Percentiles rank a stretch among this genome's conserved stretches.
phyloP scores from a whole-genome alignment of 92 coral and sea anemone species.

The Siderastrea radians region DNA sequence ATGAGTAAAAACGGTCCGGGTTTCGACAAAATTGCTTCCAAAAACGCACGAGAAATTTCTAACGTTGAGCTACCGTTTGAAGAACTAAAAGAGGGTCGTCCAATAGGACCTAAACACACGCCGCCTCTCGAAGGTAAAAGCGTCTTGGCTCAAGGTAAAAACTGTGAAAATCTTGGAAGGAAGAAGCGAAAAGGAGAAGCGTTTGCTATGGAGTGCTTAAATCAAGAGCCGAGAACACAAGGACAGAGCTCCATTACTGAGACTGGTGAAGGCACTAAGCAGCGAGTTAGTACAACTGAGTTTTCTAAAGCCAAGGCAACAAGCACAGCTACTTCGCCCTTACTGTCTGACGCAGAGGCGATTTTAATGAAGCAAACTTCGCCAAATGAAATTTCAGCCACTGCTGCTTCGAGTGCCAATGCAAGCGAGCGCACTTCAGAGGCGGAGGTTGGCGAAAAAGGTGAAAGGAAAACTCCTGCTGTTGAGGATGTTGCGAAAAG shows the following conservation, averaged over 20 bases:
- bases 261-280: neutral
- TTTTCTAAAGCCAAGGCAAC: slow-evolving; percentile 13
- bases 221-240: neutral
- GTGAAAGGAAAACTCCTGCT: neutral
- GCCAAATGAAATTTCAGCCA: neutral
- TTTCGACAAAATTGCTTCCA: neutral
- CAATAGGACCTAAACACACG: slow-evolving; percentile 35
- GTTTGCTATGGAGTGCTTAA: slow-evolving; percentile 4
- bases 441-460: neutral
- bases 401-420: neutral
- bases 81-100: neutral
- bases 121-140: slow-evolving; percentile 26
- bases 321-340: neutral
- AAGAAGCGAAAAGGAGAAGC: slow-evolving; percentile 47
- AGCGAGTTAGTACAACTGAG: neutral
- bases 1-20: slow-evolving; percentile 33
- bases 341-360: slow-evolving; percentile 3
- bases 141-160: neutral
- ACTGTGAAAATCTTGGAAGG: slow-evolving; percentile 19
- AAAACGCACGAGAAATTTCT: slow-evolving; percentile 33
- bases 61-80: slow-evolving; percentile 22
- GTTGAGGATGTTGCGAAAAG: neutral
- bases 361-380: slow-evolving; percentile 14
- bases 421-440: slow-evolving; percentile 1
- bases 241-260: neutral